Conservation (phyloP, 2,113 vertebrate species). For the Melanotaenia duboulayi region DNA sequence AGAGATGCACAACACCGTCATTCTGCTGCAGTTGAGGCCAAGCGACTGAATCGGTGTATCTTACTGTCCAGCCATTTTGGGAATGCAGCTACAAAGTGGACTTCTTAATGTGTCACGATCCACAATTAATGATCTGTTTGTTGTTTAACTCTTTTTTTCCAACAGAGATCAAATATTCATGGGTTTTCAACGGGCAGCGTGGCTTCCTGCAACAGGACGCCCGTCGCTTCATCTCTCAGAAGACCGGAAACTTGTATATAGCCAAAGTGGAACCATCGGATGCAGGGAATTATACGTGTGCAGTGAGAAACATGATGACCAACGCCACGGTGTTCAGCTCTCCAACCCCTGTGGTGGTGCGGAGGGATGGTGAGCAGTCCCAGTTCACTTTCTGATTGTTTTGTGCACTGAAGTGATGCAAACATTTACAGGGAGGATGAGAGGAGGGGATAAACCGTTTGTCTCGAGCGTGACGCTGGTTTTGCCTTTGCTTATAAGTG, state of each 20-base stretch:
- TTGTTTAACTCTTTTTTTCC: constrained; percentile 26
- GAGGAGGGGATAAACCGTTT: constrained; percentile 56
- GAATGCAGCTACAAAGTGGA: too few species aligned
- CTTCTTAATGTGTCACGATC: constrained; percentile 6
- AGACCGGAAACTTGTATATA: constrained; percentile 87
- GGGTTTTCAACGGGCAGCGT: constrained; percentile 86
- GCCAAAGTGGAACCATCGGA: constrained; percentile 89
- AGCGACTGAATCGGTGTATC: too few species aligned
- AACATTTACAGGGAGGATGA: constrained; percentile 7
- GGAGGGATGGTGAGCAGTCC: constrained; percentile 83
- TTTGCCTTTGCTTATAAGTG: constrained; percentile 52
- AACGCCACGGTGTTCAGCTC: constrained; percentile 79
- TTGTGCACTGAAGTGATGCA: constrained; percentile 34
- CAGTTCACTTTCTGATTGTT: constrained; percentile 30
- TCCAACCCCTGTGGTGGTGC: constrained; percentile 86
- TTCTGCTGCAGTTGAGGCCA: too few species aligned
- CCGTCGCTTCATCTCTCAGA: constrained; percentile 87
- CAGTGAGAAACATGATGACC: constrained; percentile 83
- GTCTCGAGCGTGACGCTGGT: constrained; percentile 64
- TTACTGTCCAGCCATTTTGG: too few species aligned
- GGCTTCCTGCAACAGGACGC: constrained; percentile 81
- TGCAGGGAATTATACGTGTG: constrained; percentile 89
- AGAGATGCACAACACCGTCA: too few species aligned
- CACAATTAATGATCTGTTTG: neutral
- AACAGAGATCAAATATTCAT: constrained; percentile 86